These are phyloP conservation scores for Sebastes diploproa DNA, from an alignment of 2,797 vertebrate species.

Conservation along the genomic window DNA sequence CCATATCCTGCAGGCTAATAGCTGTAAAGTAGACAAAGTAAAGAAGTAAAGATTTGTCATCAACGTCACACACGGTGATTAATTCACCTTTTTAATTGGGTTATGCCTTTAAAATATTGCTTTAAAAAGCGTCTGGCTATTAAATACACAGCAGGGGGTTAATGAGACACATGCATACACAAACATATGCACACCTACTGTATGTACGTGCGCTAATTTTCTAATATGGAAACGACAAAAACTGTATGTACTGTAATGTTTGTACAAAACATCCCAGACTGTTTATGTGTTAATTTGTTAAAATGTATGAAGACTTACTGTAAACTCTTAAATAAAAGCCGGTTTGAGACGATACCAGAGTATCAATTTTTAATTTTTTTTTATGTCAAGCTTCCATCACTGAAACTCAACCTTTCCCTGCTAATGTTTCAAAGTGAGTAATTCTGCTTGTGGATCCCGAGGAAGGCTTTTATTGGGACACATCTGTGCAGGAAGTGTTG, in stretches of 20 bases:
- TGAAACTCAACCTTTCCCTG: too few species aligned
- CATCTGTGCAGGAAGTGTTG: too few species aligned
- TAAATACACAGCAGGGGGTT: neutral
- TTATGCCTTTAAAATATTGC: neutral
- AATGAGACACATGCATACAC: neutral
- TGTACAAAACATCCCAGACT: neutral
- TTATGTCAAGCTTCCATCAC: too few species aligned
- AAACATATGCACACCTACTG: neutral
- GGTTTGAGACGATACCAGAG: neutral
- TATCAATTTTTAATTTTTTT: too few species aligned
- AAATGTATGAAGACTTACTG: too few species aligned
- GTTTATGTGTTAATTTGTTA: too few species aligned
- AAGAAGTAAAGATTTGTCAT: neutral
- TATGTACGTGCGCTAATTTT: neutral
- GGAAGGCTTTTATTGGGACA: too few species aligned
- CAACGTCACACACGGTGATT: neutral
- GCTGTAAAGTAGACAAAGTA: conserved; percentile 8
- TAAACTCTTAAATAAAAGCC: neutral
- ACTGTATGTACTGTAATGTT: too few species aligned
- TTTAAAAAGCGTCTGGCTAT: neutral
- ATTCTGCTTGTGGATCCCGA: too few species aligned
- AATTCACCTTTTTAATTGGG: neutral
- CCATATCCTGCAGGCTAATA: neutral
- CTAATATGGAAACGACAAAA: neutral
- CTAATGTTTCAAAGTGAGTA: too few species aligned